Conservation (phyloP, 1,140 invertebrate species). For the Drosophila orena region DNA sequence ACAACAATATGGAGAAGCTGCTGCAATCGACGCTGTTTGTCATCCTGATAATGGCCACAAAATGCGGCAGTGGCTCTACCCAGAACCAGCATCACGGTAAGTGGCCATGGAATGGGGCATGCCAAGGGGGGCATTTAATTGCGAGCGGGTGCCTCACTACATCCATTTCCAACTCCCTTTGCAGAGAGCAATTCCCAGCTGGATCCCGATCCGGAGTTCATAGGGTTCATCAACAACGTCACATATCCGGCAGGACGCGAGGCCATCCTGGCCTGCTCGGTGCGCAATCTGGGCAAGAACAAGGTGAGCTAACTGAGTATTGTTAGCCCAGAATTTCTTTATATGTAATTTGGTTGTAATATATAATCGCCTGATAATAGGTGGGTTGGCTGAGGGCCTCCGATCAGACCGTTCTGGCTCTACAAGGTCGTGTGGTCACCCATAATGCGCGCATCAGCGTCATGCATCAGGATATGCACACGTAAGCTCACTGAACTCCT, state of each 20-base stretch:
- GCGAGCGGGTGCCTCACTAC: slow-evolving; percentile 4
- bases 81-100: slow-evolving; percentile 81
- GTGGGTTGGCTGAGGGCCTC: slow-evolving; percentile 96
- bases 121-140: slow-evolving; percentile 15
- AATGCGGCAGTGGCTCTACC: slow-evolving; percentile 64
- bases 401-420: slow-evolving; percentile 94
- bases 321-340: not conserved
- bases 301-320: slow-evolving; percentile 87
- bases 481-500: slow-evolving; percentile 54
- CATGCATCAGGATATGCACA: slow-evolving; percentile 90
- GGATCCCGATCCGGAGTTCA: slow-evolving; percentile 89
- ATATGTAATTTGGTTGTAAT: no score
- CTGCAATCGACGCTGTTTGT: slow-evolving; percentile 67
- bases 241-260: slow-evolving; percentile 93
- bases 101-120: slow-evolving; percentile 9
- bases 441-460: slow-evolving; percentile 93
- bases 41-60: slow-evolving; percentile 75
- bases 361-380: slow-evolving; percentile 85
- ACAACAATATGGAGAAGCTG: slow-evolving; percentile 56
- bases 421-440: slow-evolving; percentile 94
- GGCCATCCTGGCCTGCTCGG: slow-evolving; percentile 92
- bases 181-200: slow-evolving; percentile 80
- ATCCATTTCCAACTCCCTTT: slow-evolving; percentile 2
- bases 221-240: slow-evolving; percentile 91
- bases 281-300: slow-evolving; percentile 92